Evolutionary conservation across 2,888 invertebrate genomes (phyloP).

Genomic region (Eugnorisma glareosa): DNA sequence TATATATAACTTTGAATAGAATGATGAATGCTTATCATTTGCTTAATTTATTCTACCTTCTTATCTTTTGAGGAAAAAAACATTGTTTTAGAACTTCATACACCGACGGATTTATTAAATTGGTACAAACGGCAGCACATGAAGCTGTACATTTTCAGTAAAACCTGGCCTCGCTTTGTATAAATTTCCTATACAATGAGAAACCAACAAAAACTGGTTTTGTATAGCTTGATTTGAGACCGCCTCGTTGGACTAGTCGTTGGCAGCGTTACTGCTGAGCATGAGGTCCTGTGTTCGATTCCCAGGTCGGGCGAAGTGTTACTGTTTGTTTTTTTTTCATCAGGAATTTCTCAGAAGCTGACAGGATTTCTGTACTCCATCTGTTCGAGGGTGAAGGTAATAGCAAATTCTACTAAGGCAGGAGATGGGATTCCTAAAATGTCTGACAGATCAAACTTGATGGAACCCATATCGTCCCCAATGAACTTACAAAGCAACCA

Average conservation of each 20-base stretch:
- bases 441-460: too few relatives aligned
- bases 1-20: conserved; percentile 20
- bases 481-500: conserved; percentile 3
- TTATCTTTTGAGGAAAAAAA: conserved; percentile 20
- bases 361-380: too few relatives aligned
- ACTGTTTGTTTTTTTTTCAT: background rate
- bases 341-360: background rate
- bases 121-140: too few relatives aligned
- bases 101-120: background rate
- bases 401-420: too few relatives aligned
- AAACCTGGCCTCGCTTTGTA: too few relatives aligned
- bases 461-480: too few relatives aligned
- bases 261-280: background rate
- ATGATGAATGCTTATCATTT: background rate
- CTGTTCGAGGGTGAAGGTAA: too few relatives aligned
- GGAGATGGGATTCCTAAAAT: too few relatives aligned
- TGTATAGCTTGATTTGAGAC: too few relatives aligned
- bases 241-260: background rate
- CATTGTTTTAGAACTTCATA: background rate
- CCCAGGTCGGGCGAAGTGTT: background rate
- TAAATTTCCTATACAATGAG: too few relatives aligned
- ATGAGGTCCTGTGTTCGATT: background rate
- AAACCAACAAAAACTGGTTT: too few relatives aligned
- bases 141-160: too few relatives aligned
- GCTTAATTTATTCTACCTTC: conserved; percentile 2